phyloP scores from a whole-genome alignment of 2,888 invertebrate species.

The Microplitis deprimator region DNA sequence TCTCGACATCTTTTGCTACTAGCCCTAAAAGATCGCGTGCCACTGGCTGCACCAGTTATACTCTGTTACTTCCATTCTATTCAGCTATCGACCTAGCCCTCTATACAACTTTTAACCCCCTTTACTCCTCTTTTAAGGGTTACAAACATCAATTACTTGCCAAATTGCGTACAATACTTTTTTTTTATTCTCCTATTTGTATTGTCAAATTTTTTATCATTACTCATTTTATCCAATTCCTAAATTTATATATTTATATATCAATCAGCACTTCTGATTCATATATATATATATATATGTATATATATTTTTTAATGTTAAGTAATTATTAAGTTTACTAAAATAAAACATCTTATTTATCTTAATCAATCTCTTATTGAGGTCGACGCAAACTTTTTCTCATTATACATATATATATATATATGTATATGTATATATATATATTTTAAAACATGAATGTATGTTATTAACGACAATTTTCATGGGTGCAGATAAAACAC shows the following conservation, averaged over 20 bases:
- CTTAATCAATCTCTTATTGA: too few species aligned
- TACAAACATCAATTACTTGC: constrained; percentile 44
- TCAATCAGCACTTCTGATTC: background rate
- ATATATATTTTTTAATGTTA: too few species aligned
- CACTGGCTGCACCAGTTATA: constrained; percentile 63
- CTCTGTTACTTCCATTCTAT: constrained; percentile 57
- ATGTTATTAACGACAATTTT: constrained; percentile 31
- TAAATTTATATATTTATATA: background rate
- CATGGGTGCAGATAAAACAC: constrained; percentile 25
- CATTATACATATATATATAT: too few species aligned
- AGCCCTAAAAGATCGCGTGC: constrained; percentile 68
- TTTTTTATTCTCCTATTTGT: constrained; percentile 18
- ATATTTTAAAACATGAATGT: constrained; percentile 14
- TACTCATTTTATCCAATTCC: background rate
- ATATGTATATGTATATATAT: too few species aligned
- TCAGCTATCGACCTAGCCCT: constrained; percentile 61
- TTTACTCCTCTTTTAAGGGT: constrained; percentile 39
- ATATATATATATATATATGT: background rate
- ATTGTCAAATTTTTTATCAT: constrained; percentile 6
- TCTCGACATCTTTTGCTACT: constrained; percentile 62
- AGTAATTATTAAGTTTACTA: too few species aligned
- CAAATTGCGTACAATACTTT: constrained; percentile 39
- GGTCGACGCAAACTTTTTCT: too few species aligned
- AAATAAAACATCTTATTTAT: too few species aligned
- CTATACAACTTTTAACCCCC: constrained; percentile 13